Conservation (phyloP, 2,113 vertebrate species). For the Istiophorus platypterus region DNA sequence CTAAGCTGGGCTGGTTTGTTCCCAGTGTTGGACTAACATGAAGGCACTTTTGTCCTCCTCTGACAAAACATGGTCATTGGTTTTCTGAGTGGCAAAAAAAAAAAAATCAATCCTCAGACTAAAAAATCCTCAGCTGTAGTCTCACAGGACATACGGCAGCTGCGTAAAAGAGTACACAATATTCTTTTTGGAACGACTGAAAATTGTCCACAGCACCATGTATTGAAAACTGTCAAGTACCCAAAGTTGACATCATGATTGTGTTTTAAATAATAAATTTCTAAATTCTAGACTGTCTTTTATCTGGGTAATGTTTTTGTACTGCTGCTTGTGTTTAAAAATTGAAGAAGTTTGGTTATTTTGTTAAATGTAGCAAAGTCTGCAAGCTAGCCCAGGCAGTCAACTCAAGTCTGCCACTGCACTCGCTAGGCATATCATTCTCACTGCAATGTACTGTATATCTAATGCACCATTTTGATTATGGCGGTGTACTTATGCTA, state of each 20-base stretch:
- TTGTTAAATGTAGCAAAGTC: neutral
- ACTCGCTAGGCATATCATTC: too few species aligned
- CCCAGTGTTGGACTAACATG: neutral
- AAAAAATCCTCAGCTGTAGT: neutral
- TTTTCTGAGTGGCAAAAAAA: neutral
- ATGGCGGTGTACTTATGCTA: neutral
- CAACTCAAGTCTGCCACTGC: too few species aligned
- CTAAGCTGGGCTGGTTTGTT: neutral
- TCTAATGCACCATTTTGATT: neutral
- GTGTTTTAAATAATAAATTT: neutral
- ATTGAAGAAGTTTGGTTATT: too few species aligned
- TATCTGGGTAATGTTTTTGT: neutral
- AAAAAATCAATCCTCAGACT: neutral
- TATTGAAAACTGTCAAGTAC: neutral
- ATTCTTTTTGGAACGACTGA: neutral
- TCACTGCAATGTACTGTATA: neutral
- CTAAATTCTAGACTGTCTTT: neutral
- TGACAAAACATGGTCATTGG: constrained; percentile 12
- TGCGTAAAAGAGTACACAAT: neutral
- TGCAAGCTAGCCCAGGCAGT: neutral
- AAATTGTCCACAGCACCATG: neutral
- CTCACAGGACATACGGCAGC: neutral
- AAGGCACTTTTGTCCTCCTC: constrained; percentile 11
- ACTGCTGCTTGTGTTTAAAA: neutral
- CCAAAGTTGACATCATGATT: neutral